Conservation (phyloP, 2,888 invertebrate species). For the Thumatha senex region DNA sequence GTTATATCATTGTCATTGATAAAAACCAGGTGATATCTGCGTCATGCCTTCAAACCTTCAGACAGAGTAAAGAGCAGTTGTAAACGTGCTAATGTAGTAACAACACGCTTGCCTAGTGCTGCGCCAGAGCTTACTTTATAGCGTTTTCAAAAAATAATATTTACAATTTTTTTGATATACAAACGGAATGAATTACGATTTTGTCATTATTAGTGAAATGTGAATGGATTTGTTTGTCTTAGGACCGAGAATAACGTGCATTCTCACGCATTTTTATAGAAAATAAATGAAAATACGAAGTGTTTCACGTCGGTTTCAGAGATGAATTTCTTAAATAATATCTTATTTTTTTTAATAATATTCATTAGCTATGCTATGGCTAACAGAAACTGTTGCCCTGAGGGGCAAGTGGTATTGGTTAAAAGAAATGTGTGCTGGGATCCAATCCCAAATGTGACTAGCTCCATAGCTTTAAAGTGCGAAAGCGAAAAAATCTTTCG, state of each 20-base stretch:
- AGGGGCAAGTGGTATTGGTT: conserved; percentile 24
- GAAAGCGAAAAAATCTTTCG: conserved; percentile 8
- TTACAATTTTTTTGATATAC: not conserved
- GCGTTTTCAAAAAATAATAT: not conserved
- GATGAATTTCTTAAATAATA: conserved; percentile 14
- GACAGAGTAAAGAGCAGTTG: not conserved
- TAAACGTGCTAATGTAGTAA: not conserved
- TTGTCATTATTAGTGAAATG: not conserved
- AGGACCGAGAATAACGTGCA: not conserved
- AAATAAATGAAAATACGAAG: not conserved
- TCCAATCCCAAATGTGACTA: conserved; percentile 34
- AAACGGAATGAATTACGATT: not conserved
- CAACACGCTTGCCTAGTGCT: not conserved
- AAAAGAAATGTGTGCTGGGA: conserved; percentile 44
- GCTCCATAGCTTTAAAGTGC: conserved; percentile 27
- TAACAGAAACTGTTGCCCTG: conserved; percentile 36
- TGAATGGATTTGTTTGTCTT: not conserved
- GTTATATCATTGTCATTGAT: too few relatives aligned
- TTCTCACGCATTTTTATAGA: not conserved
- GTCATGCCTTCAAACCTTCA: too few relatives aligned
- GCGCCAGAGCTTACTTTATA: not conserved
- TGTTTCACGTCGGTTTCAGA: not conserved
- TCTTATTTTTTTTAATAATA: not conserved
- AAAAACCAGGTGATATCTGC: too few relatives aligned
- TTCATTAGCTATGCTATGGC: conserved; percentile 7